Conservation (phyloP, 1,140 invertebrate species). For the Nasonia vitripennis region DNA sequence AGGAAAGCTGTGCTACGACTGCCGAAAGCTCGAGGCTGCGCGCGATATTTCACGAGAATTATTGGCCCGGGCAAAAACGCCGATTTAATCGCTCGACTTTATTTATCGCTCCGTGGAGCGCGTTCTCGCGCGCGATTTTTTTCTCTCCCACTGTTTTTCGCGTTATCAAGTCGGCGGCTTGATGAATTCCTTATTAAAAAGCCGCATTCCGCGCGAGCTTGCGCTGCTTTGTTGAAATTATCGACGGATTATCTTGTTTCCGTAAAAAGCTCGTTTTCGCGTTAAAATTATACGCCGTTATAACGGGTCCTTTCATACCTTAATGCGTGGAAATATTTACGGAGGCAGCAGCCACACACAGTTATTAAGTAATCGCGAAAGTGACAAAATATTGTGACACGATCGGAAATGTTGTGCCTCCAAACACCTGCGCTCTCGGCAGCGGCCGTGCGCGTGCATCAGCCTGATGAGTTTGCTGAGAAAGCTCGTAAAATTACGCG, state of each 20-base stretch:
- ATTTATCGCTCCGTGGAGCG: conserved; percentile 59
- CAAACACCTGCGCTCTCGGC: neutral
- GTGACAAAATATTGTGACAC: neutral
- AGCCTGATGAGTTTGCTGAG: neutral
- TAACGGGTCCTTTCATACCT: neutral
- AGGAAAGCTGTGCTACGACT: conserved; percentile 45
- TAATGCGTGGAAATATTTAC: neutral
- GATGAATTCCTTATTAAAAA: conserved; percentile 48
- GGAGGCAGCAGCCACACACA: neutral
- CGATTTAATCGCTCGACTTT: conserved; percentile 64
- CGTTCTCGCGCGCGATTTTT: conserved; percentile 46
- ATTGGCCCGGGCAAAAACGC: conserved; percentile 61
- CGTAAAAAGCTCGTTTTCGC: too few relatives aligned
- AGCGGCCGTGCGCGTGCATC: neutral
- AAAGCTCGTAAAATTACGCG: neutral
- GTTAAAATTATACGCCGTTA: neutral
- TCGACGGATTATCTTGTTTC: neutral
- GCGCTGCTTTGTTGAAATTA: too few relatives aligned
- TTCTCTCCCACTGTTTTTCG: conserved; percentile 44
- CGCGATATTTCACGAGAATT: conserved; percentile 63
- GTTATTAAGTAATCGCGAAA: neutral
- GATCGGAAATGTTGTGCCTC: neutral
- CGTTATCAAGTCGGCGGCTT: conserved; percentile 38
- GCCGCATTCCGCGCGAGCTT: neutral
- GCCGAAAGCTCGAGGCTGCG: conserved; percentile 37